These are phyloP conservation scores for Blastobasis lacticolella DNA, from an alignment of 2,888 invertebrate species.

Conservation along the genomic window DNA sequence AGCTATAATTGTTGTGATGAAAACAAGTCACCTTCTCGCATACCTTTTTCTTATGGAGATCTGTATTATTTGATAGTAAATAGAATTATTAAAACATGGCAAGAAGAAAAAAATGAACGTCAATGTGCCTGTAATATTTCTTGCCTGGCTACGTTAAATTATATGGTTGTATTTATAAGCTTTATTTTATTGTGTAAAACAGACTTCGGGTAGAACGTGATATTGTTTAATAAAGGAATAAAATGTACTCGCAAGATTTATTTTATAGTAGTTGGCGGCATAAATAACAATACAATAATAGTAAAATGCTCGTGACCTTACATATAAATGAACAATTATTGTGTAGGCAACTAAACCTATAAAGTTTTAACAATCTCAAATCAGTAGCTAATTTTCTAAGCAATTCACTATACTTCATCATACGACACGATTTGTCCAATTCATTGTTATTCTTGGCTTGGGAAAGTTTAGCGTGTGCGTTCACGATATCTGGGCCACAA, in stretches of 20 bases:
- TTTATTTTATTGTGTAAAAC: too few species aligned
- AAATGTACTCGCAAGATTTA: too few species aligned
- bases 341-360: slow-evolving; percentile 27
- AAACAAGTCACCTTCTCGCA: slow-evolving; percentile 4
- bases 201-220: too few species aligned
- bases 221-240: too few species aligned
- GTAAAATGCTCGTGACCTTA: too few species aligned
- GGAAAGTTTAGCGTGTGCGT: too few species aligned
- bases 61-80: slow-evolving; percentile 29
- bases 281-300: too few species aligned
- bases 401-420: slow-evolving; percentile 13
- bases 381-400: slow-evolving; percentile 26
- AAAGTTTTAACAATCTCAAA: slow-evolving; percentile 26
- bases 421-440: not conserved
- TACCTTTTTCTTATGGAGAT: slow-evolving; percentile 26
- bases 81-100: slow-evolving; percentile 25
- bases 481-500: too few species aligned
- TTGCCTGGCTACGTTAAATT: too few species aligned
- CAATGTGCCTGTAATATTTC: not conserved
- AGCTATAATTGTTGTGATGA: slow-evolving; percentile 2
- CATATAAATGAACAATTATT: slow-evolving; percentile 4
- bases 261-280: too few species aligned
- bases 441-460: too few species aligned
- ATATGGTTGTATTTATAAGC: too few species aligned
- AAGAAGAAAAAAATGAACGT: slow-evolving; percentile 13